Conservation (phyloP, 2,797 vertebrate species). For the Odontamblyopus rebecca region DNA sequence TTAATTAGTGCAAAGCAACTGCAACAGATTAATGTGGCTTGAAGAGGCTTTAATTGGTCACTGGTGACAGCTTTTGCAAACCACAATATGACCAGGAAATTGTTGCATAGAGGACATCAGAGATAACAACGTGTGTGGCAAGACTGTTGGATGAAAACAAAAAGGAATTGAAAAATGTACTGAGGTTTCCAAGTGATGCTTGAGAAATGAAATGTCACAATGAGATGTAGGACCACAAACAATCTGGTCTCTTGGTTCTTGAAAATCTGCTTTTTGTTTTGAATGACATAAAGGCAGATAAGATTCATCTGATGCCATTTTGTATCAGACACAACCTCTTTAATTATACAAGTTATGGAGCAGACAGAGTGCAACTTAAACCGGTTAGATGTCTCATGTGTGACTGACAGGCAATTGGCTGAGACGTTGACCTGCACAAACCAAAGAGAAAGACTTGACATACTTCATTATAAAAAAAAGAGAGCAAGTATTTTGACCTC, state of each 20-base stretch:
- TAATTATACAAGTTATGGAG: conserved; percentile 48
- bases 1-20: conserved; percentile 62
- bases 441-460: conserved; percentile 10
- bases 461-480: conserved; percentile 27
- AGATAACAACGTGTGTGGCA: conserved; percentile 18
- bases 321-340: conserved; percentile 45
- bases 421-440: conserved; percentile 17
- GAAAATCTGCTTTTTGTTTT: neutral
- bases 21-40: conserved; percentile 54
- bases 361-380: conserved; percentile 39
- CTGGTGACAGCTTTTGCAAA: conserved; percentile 48
- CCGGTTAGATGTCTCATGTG: conserved; percentile 30
- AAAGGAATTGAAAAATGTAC: neutral
- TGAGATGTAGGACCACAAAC: neutral
- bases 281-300: neutral
- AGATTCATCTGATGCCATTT: conserved; percentile 21
- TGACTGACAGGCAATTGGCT: conserved; percentile 34
- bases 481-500: conserved; percentile 14
- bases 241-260: neutral
- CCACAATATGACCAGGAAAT: conserved; percentile 35
- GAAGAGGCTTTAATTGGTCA: conserved; percentile 58
- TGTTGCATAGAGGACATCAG: conserved; percentile 23
- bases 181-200: neutral
- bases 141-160: conserved; percentile 26
- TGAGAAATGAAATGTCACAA: neutral